These are phyloP conservation scores for Tenthredo distinguenda DNA, from an alignment of 2,888 invertebrate species.

Conservation along the genomic window DNA sequence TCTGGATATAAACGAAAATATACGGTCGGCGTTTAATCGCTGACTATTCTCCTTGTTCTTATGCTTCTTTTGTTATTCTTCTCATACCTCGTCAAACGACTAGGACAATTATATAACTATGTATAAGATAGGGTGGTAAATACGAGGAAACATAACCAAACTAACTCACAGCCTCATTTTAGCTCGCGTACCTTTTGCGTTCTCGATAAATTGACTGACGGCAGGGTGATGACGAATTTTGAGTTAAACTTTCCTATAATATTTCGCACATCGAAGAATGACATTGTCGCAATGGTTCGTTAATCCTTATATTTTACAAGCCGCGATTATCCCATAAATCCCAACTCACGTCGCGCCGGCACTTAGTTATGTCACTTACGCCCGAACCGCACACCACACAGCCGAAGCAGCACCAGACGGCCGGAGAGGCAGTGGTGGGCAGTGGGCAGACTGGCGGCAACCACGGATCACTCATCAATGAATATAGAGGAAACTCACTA, in stretches of 20 bases:
- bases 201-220: constrained; percentile 81
- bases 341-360: neutral
- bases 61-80: neutral
- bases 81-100: neutral
- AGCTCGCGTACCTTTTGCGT: constrained; percentile 85
- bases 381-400: neutral
- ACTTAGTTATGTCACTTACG: neutral
- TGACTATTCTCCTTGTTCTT: neutral
- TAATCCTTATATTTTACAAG: neutral
- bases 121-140: neutral
- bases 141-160: neutral
- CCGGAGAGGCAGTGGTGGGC: too few species aligned
- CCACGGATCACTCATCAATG: neutral
- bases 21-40: neutral
- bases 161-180: constrained; percentile 57
- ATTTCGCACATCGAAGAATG: constrained; percentile 66
- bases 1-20: neutral
- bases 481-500: neutral
- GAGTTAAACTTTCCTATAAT: constrained; percentile 69
- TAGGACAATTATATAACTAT: constrained; percentile 22
- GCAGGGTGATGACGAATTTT: constrained; percentile 68
- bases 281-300: constrained; percentile 62
- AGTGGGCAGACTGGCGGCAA: neutral
- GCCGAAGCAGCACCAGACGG: neutral
- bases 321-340: neutral